Evolutionary conservation across 2,797 vertebrate species (phyloP).

Genomic region (Crenichthys baileyi): DNA sequence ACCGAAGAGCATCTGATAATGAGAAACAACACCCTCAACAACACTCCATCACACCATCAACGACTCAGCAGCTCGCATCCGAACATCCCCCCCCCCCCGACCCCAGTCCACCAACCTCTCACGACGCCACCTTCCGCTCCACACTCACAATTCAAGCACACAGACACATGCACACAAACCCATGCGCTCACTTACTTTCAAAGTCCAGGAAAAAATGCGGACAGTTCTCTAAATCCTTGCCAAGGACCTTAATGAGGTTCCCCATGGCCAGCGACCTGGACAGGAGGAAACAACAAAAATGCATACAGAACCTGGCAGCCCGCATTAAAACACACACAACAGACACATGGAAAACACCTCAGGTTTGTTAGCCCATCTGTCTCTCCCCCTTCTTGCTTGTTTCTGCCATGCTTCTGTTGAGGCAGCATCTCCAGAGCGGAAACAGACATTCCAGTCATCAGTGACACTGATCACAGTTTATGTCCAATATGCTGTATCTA

Average conservation of each 20-base stretch:
- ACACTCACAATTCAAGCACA: constrained; percentile 70
- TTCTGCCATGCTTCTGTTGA: constrained; percentile 37
- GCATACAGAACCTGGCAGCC: constrained; percentile 75
- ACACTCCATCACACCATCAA: constrained; percentile 66
- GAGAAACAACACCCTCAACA: constrained; percentile 72
- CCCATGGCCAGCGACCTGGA: constrained; percentile 95
- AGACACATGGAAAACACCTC: constrained; percentile 60
- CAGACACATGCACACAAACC: constrained; percentile 60
- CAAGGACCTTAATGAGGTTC: constrained; percentile 99
- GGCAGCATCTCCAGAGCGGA: constrained; percentile 36
- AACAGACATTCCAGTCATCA: constrained; percentile 37
- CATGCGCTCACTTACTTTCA: constrained; percentile 91
- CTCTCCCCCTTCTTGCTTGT: constrained; percentile 21
- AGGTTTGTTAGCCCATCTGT: constrained; percentile 55
- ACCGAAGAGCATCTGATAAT: constrained; percentile 69
- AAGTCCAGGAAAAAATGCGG: constrained; percentile 99
- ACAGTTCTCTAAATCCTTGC: constrained; percentile 99
- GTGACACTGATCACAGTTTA: constrained; percentile 54
- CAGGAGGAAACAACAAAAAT: constrained; percentile 83
- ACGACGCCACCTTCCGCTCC: constrained; percentile 64
- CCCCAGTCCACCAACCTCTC: constrained; percentile 52
- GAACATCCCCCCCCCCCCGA: constrained; percentile 24
- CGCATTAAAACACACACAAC: constrained; percentile 46
- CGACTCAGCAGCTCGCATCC: constrained; percentile 56
- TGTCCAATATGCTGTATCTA: constrained; percentile 48